Evolutionary conservation across 2,888 invertebrate species (phyloP), one percentile per base, ranked within the genome.

Genomic region (Sphaerophoria taeniata): DNA sequence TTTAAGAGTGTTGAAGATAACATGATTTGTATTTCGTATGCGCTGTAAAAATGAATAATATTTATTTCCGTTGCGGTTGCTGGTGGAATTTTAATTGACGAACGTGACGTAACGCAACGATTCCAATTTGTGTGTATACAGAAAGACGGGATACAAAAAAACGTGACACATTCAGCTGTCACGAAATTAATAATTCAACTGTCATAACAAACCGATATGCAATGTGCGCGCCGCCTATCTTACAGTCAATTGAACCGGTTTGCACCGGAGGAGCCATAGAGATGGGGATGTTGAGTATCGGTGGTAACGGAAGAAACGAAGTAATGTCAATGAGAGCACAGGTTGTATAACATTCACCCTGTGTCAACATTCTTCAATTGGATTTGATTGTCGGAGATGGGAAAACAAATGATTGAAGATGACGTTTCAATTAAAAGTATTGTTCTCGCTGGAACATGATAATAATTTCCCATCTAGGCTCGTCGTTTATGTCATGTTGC

Each of bases 351-450:
- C 75, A 79, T 47, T 74, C 76, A 75, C 70, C 79, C 70, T 74
- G 24, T 58, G 83, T 78, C 77, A 61, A 61, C 74, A 39, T 71
- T 45, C 71, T 67, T 75, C 72, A 85, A 85, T 85, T 81, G 81
- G 58, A 3, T 73, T 65, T 84, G 84, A 79, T 84, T 84, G 84
- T 63, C 47, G 47, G 47, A 49, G 16, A 34, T 36, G 65, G 24
- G 4, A 36, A 65, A 70, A 24, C 24, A 24, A 76, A 76, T 67
- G 16, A 67, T 85, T 80, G 72, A 76, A 73, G 81, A 81, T 70
- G 85, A 81, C 81, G 69, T 80, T 85, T 85, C 85, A 85, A 85
- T 85, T 85, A 85, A 73, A 43, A 65, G 14, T 60, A 79, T 16
- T 51, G 14, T 56, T 65, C 33, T 75, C 31, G 47, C n/a, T 34